These are phyloP conservation scores for Himalopsyche phryganea DNA, from an alignment of 1,140 invertebrate genomes.

Conservation along the genomic window DNA sequence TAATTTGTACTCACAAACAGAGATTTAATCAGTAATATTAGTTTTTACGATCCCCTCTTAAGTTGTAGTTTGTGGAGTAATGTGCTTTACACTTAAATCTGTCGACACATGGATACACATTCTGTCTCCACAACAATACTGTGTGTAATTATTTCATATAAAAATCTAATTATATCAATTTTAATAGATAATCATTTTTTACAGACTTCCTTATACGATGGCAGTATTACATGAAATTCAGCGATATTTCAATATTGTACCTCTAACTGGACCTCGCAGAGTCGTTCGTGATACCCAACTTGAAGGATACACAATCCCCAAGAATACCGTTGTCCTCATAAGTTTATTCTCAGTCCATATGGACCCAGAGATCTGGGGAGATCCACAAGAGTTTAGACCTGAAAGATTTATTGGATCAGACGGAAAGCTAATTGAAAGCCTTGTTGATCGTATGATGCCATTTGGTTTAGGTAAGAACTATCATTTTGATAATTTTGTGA, in stretches of 20 bases:
- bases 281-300: constrained; percentile 57
- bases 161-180: no score
- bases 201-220: constrained; percentile 61
- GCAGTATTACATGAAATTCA: constrained; percentile 65
- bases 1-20: no score
- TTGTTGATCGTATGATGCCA: constrained; percentile 55
- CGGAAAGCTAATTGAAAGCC: constrained; percentile 47
- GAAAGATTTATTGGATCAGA: constrained; percentile 57
- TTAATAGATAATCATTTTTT: constrained; percentile 28
- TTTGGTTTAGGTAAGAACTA: constrained; percentile 64
- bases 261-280: constrained; percentile 66
- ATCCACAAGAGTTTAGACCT: constrained; percentile 68
- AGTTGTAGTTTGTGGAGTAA: no score
- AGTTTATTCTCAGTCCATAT: constrained; percentile 63
- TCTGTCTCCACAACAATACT: no score
- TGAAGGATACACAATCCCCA: constrained; percentile 63
- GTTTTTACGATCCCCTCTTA: no score
- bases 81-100: no score
- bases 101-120: no score
- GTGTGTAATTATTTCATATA: no score
- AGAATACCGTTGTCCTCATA: constrained; percentile 62
- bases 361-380: constrained; percentile 59
- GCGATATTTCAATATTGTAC: constrained; percentile 59
- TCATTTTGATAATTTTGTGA: constrained; percentile 4
- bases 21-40: no score